phyloP scores from a whole-genome alignment of 2,888 invertebrate species.

The Acrobeloides nanus region DNA sequence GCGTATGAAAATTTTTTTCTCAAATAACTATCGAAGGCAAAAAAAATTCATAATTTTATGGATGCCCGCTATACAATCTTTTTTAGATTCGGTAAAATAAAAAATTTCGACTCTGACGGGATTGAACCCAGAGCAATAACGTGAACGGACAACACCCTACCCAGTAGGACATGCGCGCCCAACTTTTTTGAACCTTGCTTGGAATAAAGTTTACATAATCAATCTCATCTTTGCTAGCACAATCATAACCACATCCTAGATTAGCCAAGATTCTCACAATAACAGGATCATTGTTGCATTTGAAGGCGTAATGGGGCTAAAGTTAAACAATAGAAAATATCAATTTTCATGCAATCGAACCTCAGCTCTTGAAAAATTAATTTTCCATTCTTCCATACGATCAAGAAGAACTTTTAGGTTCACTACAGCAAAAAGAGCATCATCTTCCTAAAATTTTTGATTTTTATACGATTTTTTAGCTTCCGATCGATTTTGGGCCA shows the following conservation, averaged over 20 bases:
- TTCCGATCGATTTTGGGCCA: too few species aligned
- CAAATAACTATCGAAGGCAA: too few species aligned
- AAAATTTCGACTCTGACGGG: too few species aligned
- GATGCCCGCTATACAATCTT: too few species aligned
- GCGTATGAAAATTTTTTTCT: too few species aligned
- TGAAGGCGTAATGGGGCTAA: slow-evolving; percentile 71
- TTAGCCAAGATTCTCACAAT: slow-evolving; percentile 77
- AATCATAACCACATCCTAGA: slow-evolving; percentile 81
- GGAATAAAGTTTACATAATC: slow-evolving; percentile 18
- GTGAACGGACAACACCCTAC: too few species aligned
- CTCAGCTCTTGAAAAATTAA: slow-evolving; percentile 61
- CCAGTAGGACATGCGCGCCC: too few species aligned
- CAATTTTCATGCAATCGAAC: background rate
- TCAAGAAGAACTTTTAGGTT: slow-evolving; percentile 33
- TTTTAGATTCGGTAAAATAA: too few species aligned
- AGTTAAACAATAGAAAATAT: slow-evolving; percentile 1
- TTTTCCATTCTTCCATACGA: slow-evolving; percentile 64
- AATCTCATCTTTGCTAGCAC: slow-evolving; percentile 73
- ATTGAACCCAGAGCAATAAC: too few species aligned
- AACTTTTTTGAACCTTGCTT: too few species aligned
- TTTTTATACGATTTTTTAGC: too few species aligned
- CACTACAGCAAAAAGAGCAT: slow-evolving; percentile 41
- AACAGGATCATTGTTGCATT: slow-evolving; percentile 83
- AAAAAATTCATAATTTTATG: too few species aligned
- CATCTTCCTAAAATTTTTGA: slow-evolving; percentile 26